phyloP scores from a whole-genome alignment of 2,888 invertebrate species.

The Vesta saturnalis region DNA sequence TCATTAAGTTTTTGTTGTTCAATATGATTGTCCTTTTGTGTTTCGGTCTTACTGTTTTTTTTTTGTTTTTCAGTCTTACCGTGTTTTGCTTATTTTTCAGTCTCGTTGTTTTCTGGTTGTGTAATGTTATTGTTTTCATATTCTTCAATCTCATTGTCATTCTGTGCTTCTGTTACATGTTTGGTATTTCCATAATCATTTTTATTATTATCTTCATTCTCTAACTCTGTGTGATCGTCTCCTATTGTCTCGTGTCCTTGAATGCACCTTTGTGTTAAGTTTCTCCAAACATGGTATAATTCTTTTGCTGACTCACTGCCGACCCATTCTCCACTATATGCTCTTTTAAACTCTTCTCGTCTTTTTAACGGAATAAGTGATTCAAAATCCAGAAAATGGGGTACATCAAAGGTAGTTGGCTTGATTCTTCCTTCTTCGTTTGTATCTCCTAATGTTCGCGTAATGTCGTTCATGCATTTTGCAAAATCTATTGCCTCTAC shows the following conservation, averaged over 20 bases:
- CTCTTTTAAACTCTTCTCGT: slow-evolving; percentile 12
- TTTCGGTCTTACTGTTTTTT: slow-evolving; percentile 4
- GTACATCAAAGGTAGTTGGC: slow-evolving; percentile 36
- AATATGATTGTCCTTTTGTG: background rate
- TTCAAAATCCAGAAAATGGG: slow-evolving; percentile 40
- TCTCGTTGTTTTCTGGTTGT: too few species aligned
- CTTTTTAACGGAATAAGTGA: slow-evolving; percentile 24
- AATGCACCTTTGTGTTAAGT: slow-evolving; percentile 7
- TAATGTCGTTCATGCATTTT: slow-evolving; percentile 32
- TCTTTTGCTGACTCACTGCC: slow-evolving; percentile 13
- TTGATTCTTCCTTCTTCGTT: slow-evolving; percentile 25
- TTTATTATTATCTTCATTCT: background rate
- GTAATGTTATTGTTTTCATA: too few species aligned
- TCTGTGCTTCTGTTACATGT: too few species aligned
- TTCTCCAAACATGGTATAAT: slow-evolving; percentile 16
- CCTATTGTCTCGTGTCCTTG: background rate
- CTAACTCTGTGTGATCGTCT: background rate
- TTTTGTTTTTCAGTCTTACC: background rate
- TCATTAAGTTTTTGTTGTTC: slow-evolving; percentile 5
- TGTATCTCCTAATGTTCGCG: slow-evolving; percentile 20
- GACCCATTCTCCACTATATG: slow-evolving; percentile 12
- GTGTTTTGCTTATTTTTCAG: too few species aligned
- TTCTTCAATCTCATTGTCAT: too few species aligned
- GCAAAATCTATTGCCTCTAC: slow-evolving; percentile 34
- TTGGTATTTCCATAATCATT: slow-evolving; percentile 15